phyloP scores from a whole-genome alignment of 23 tunicate species.

The Trididemnum nubilum region DNA sequence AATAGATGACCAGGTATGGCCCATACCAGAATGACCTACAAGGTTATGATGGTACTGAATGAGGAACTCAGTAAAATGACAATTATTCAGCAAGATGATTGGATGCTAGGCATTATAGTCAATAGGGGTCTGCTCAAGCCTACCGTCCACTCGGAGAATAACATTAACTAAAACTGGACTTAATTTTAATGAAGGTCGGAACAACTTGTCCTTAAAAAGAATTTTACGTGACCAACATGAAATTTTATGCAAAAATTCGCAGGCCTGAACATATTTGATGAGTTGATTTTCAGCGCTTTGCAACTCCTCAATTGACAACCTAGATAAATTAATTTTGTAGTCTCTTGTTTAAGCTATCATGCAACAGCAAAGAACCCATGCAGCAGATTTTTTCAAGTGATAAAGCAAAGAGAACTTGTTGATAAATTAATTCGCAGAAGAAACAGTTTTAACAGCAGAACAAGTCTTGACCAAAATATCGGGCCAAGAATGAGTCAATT shows the following conservation, averaged over 20 bases:
- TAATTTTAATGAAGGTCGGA: neutral
- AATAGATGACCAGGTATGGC: neutral
- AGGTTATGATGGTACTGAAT: neutral
- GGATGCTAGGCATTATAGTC: neutral
- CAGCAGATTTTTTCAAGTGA: neutral
- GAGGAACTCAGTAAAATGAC: neutral
- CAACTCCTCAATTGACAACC: neutral
- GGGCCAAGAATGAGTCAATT: too few relatives aligned
- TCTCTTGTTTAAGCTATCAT: neutral
- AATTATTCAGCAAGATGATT: neutral
- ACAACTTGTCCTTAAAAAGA: neutral
- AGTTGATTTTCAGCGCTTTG: neutral
- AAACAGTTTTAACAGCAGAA: neutral
- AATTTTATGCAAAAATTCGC: neutral
- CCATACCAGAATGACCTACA: constrained; percentile 1
- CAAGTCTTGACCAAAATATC: neutral
- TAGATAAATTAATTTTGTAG: neutral
- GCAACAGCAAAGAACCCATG: neutral
- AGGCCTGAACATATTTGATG: neutral
- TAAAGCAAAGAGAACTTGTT: neutral
- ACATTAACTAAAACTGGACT: constrained; percentile 9
- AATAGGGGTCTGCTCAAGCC: neutral
- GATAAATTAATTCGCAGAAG: neutral
- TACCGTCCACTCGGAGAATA: constrained; percentile 4
- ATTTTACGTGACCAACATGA: neutral